Base-by-base conservation (phyloP, 2,888 invertebrate genomes). In the Plebejus argus region DNA sequence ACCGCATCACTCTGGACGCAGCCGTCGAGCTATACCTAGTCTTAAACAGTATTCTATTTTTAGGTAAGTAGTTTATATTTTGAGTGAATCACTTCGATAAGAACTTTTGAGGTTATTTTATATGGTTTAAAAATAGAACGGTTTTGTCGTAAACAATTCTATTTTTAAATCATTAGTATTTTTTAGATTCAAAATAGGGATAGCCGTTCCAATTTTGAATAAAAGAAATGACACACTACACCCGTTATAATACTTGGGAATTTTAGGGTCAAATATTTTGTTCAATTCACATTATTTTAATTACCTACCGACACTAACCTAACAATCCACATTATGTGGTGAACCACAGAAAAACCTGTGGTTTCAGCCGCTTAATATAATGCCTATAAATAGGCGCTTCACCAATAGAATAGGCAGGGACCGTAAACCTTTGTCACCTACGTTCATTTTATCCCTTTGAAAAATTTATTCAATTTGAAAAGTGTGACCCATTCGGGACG, bases 1-100 rank as follows among this genome's bases (percentile, higher is more conserved):
- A 77, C 81, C 87, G 87, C 90, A 89, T 85, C 87, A 79, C 83
- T 84, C 84, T 80, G 78, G 79, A 76, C 56, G 79, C 75, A 61
- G 35, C 58, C 56, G 66, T 79, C 79, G 70, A 76, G 77, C 79
- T 79, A 79, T 61, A 76, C 79, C 78, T 80, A 78, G 70, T 56
- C 70, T 78, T 78, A 70, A 78, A 78, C 77, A 76, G 61, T 79
- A 79, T 80, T 78, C 78, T 81, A 79, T 76, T 78, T 79, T 76
- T 79, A 78, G 56, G 74, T 58, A 77, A 76, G 61, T 76, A 33
- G 28, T 66, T 66, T 66, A 23, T 23, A 61, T 58, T 66, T 66
- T 7, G 28, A 66, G 28, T 66, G 66, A 66, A 66, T 28, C 66
- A 66, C 10, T 61, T 10, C 23, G 61, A 23, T 61, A 61, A 61